These are phyloP conservation scores for Palythoa heliodiscus DNA, from an alignment of 92 coral and sea anemone genomes.

Conservation along the genomic window DNA sequence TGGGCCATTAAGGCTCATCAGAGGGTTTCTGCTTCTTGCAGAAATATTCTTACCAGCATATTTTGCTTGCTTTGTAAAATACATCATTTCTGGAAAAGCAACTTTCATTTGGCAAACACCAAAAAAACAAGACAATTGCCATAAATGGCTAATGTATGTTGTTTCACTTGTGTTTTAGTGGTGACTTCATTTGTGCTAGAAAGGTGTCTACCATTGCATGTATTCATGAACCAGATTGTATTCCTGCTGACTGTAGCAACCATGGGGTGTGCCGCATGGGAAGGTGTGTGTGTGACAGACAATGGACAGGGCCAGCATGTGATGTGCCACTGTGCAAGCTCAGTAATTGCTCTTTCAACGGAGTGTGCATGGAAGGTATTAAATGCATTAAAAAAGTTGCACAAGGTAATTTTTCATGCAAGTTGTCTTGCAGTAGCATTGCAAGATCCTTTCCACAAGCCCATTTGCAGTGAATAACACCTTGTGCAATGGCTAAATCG, in stretches of 20 bases:
- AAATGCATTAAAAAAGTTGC: background rate
- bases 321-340: constrained; percentile 60
- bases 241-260: constrained; percentile 75
- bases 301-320: constrained; percentile 82
- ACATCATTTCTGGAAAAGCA: too few species aligned
- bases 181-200: constrained; percentile 79
- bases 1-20: too few species aligned
- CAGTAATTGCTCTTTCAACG: constrained; percentile 70
- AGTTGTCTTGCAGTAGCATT: too few species aligned
- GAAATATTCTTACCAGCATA: too few species aligned
- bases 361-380: constrained; percentile 76
- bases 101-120: too few species aligned
- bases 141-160: background rate
- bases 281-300: constrained; percentile 76
- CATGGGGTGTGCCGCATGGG: constrained; percentile 88
- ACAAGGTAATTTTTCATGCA: too few species aligned
- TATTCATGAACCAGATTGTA: constrained; percentile 86
- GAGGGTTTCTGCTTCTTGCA: too few species aligned
- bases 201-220: constrained; percentile 89
- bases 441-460: too few species aligned
- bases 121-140: background rate
- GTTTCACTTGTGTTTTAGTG: constrained; percentile 54
- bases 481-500: too few species aligned
- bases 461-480: too few species aligned
- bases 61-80: too few species aligned